Evolutionary conservation across 92 coral and sea anemone genomes (phyloP), one percentile per base, ranked within the genome.

Genomic region (Paragorgia papillata): DNA sequence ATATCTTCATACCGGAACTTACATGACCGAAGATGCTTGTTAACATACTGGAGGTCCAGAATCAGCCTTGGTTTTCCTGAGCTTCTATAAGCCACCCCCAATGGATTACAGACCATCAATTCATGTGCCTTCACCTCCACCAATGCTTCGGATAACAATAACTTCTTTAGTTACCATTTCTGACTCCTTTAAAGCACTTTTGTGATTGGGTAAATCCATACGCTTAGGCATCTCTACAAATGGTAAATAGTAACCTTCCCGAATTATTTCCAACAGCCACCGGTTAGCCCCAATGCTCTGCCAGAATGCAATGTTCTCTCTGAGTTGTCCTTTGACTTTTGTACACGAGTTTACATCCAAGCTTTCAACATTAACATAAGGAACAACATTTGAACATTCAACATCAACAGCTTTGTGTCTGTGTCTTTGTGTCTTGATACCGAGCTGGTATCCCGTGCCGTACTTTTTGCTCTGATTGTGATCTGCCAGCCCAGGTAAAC

Each of bases 1-100:
- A 87, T 83, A 31, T 68, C 85, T 49, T 82, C 79, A 43, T 79
- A 83, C 37, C 71, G 65, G 34, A 83, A 87, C 39, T 41, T 74
- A 30, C 69, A 65, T 9, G 44, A 34, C 34, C 62, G 18, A 50
- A 86, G 69, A 28, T 76, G 74, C 2, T 43, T 49, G 48, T 86
- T 86, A 2, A 86, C 78, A 70, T 76, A 78, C 58, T 76, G 79
- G 13, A 76, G 40, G 55, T 76, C 80, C 66, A 76, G 20, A 44
- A 86, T 81, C 28, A 82, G 50, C 35, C 84, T 73, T 0, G 77
- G 66, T 43, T 86, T 82, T 30, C 56, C 37, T n/a, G 61, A 49
- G 30, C 67, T 19, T 28, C 81, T 82, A 40, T 29, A 39, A 0
- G 55, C 80, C 17, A 71, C 86, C 8, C 86, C 80, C 64, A 85